Conservation (phyloP, 2,888 invertebrate genomes). For the Timandra comae region DNA sequence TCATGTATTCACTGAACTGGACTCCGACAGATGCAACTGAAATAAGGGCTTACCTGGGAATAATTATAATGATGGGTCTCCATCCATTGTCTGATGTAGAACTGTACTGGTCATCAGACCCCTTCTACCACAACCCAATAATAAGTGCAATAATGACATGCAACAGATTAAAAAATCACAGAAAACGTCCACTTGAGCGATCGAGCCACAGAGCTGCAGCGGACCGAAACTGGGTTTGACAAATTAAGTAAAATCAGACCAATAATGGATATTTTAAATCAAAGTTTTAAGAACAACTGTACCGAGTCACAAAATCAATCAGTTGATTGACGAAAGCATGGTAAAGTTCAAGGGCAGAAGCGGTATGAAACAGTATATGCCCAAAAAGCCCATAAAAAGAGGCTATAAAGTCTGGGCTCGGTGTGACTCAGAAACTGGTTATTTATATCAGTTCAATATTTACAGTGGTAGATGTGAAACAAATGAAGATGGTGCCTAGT, state of each 20-base stretch:
- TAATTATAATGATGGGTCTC: conserved; percentile 8
- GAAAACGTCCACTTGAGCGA: conserved; percentile 20
- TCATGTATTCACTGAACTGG: conserved; percentile 3
- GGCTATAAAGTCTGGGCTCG: conserved; percentile 9
- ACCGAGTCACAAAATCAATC: conserved; percentile 8
- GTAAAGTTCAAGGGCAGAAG: conserved; percentile 10
- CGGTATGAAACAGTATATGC: conserved; percentile 9
- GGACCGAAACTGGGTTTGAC: conserved; percentile 14
- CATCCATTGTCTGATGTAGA: conserved; percentile 4
- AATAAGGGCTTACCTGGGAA: conserved; percentile 9
- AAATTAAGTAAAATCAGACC: conserved; percentile 21
- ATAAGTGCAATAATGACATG: conserved; percentile 1
- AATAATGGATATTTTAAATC: conserved; percentile 10
- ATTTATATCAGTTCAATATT: conserved; percentile 8
- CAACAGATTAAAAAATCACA: conserved; percentile 18
- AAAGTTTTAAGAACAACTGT: conserved; percentile 12
- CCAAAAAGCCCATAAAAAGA: conserved; percentile 10
- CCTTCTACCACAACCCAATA: conserved; percentile 1
- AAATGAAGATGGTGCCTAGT: conserved; percentile 3
- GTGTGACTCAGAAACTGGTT: conserved; percentile 9
- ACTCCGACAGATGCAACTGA: conserved; percentile 5
- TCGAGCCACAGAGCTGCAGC: conserved; percentile 11
- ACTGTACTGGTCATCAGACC: conserved; percentile 6
- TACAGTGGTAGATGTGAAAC: conserved; percentile 6
- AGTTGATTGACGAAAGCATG: conserved; percentile 13